Percentiles rank a stretch among this genome's conserved stretches.
Conservation (phyloP, 2,797 vertebrate genomes). For the Clarias platycephalus region DNA sequence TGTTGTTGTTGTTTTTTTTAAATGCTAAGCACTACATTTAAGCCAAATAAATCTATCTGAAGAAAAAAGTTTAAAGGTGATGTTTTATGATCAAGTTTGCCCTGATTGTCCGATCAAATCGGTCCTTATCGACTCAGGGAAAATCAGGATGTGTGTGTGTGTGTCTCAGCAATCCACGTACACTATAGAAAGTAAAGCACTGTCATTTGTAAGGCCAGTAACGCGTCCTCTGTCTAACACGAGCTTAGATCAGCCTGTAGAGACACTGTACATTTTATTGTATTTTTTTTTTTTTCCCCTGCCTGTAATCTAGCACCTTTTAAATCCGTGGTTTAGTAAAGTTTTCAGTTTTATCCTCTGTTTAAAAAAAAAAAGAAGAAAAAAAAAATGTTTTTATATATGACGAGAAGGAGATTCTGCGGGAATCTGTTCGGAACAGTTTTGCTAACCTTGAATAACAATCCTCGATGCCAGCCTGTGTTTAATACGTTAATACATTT, state of each 20-base stretch:
- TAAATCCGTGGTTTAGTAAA: conserved; percentile 48
- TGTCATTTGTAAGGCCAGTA: conserved; percentile 51
- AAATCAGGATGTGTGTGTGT: conserved; percentile 23
- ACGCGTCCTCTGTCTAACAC: conserved; percentile 43
- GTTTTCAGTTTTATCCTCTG: conserved; percentile 48
- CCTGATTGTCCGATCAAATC: not conserved
- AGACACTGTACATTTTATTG: conserved; percentile 45
- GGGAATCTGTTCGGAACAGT: conserved; percentile 20
- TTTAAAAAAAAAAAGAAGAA: conserved; percentile 28
- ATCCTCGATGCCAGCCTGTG: conserved; percentile 28
- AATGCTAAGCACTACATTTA: conserved; percentile 2
- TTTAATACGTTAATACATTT: conserved; percentile 18
- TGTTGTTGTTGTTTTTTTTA: not conserved
- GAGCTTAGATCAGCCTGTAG: conserved; percentile 41
- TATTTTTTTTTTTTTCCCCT: conserved; percentile 12
- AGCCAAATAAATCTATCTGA: not conserved
- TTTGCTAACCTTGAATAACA: conserved; percentile 19
- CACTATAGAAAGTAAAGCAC: conserved; percentile 48
- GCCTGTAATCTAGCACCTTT: conserved; percentile 47
- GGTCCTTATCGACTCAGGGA: conserved; percentile 11
- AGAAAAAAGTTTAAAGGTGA: not conserved
- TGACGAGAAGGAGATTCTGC: conserved; percentile 34
- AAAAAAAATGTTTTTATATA: conserved; percentile 25
- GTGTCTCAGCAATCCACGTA: conserved; percentile 29
- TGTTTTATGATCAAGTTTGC: conserved; percentile 11